Evolutionary conservation across 2,113 vertebrate species (phyloP), one percentile per base, ranked within the genome.

Genomic region (Anarrhichthys ocellatus): DNA sequence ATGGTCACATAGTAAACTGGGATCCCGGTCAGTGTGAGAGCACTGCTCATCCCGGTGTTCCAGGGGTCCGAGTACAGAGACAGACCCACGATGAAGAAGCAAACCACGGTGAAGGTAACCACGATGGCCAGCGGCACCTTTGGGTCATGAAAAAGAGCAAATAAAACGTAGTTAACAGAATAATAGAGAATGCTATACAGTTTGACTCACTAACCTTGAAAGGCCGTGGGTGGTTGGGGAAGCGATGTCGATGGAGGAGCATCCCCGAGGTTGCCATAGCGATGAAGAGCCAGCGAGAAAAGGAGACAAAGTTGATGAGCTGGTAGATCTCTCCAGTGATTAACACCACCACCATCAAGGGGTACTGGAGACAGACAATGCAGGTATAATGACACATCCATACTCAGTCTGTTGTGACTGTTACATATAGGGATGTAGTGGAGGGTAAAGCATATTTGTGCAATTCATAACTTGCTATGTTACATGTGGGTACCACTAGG

Each of bases 61-160:
- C 96, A 96, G 5, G 98, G 98, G 82, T 99, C 97, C 0, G 98
- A 97, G 82, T 99, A 99, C 67, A 99, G 96, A 79, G 98, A 99
- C 77, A 99, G 90, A 0, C 94, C 95, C 62, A 99, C 98, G 91
- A 99, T 98, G 94, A 98, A 98, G 93, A 99, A 95, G 78, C 96
- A 99, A 0, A 97, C 98, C 88, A 97, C 96, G 5, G 97, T 99
- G 88, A 99, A 99, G 81, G 95, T 76, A 0, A 96, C 93, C 0
- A 96, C 96, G 46, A 99, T 94, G 83, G 91, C 96, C 13, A 97
- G 65, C 1, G 97, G 97, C 44, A 99, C 97, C 98, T 99, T 0
- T n/a, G 91, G 93, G 54, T 40, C 2, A 3, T 7, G 18, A 29
- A 75, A 22, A 13, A 62, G 5, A 61, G 15, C 10, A 50, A 69